Percentiles rank a stretch among this genome's conserved stretches.
Evolutionary conservation across 2,888 invertebrate genomes (phyloP).

Genomic region (Chloroclysta siterata): DNA sequence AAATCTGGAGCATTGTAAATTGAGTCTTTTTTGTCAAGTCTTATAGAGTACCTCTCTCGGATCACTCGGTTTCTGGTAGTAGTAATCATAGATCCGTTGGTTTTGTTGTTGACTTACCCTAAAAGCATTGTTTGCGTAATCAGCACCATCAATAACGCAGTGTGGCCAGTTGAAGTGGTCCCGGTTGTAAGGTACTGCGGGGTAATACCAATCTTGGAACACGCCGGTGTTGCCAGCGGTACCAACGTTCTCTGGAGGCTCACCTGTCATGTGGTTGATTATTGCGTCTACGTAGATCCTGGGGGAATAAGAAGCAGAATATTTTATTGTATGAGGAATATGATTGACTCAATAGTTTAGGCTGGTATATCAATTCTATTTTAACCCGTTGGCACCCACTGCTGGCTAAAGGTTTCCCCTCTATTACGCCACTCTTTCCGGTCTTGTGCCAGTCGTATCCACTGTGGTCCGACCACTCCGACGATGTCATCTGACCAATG

Average conservation of each 20-base stretch:
- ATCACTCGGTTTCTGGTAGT: not conserved
- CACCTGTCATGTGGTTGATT: conserved; percentile 93
- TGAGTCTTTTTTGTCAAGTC: no score
- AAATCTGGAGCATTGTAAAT: no score
- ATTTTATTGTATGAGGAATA: no score
- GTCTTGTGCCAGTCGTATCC: no score
- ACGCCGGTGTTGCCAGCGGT: conserved; percentile 86
- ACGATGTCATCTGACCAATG: no score
- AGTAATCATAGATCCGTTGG: not conserved
- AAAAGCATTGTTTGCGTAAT: conserved; percentile 85
- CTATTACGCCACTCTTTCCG: no score
- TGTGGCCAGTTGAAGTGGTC: conserved; percentile 88
- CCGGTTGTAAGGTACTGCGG: conserved; percentile 87
- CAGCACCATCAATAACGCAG: conserved; percentile 87
- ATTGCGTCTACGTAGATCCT: conserved; percentile 94
- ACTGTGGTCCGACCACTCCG: no score
- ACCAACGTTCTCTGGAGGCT: conserved; percentile 79
- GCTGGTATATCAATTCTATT: no score
- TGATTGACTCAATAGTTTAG: no score
- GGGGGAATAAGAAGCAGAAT: conserved; percentile 23
- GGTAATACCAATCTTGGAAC: conserved; percentile 81
- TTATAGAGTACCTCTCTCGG: no score
- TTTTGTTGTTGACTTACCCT: conserved; percentile 70
- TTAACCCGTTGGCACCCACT: no score
- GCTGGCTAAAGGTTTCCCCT: no score